Conservation (phyloP, 2,797 vertebrate genomes). For the Channallabes apus region DNA sequence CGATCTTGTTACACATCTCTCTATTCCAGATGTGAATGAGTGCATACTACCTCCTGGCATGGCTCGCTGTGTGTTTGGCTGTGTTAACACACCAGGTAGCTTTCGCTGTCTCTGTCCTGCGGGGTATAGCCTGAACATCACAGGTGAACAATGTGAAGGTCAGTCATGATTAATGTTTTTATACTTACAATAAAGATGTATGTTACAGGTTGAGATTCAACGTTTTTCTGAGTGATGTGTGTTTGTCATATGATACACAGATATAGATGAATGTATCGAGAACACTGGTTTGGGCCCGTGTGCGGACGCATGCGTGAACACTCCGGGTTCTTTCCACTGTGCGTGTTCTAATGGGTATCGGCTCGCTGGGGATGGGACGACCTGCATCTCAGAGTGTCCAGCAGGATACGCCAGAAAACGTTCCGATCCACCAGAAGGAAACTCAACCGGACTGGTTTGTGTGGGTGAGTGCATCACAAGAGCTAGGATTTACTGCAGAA, state of each 20-base stretch:
- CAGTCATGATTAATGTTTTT: not conserved
- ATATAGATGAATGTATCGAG: slow-evolving; percentile 63
- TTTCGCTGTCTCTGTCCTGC: slow-evolving; percentile 64
- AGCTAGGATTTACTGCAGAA: not conserved
- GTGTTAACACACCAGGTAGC: slow-evolving; percentile 65
- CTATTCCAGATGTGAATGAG: slow-evolving; percentile 66
- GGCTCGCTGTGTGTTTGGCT: slow-evolving; percentile 62
- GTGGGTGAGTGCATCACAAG: slow-evolving; percentile 51
- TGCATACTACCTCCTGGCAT: slow-evolving; percentile 55
- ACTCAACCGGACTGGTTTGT: slow-evolving; percentile 52
- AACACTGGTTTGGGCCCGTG: slow-evolving; percentile 62
- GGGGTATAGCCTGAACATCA: slow-evolving; percentile 57
- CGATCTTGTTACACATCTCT: not conserved
- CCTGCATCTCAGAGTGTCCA: slow-evolving; percentile 63
- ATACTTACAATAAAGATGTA: not conserved
- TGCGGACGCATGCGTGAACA: slow-evolving; percentile 60
- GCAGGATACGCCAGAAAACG: slow-evolving; percentile 59
- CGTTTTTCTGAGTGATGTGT: not conserved
- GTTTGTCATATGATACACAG: slow-evolving; percentile 37
- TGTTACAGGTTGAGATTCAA: not conserved
- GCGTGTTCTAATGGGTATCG: slow-evolving; percentile 56
- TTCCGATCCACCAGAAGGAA: slow-evolving; percentile 5
- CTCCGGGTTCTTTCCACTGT: slow-evolving; percentile 64
- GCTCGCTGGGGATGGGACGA: slow-evolving; percentile 60
- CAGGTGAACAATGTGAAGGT: slow-evolving; percentile 61